A percentile compares a stretch with the other conserved stretches of the same genome.
Evolutionary conservation across 2,113 vertebrate species (phyloP).

Genomic region (Mesembrinibis cayennensis): DNA sequence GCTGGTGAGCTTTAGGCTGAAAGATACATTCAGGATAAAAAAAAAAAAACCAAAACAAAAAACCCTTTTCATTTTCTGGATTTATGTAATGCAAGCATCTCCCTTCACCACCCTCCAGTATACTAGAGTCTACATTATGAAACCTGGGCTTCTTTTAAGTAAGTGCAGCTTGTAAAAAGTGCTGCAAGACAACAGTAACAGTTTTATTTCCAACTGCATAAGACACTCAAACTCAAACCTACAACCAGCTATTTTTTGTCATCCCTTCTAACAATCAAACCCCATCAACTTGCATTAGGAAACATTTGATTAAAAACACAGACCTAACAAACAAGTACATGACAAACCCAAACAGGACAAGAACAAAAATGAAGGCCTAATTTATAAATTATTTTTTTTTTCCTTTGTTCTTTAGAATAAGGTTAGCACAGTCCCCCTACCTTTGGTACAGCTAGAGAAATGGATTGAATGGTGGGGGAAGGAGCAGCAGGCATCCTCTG

Average conservation of each 20-base stretch:
- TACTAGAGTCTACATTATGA: background rate
- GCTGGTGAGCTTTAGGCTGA: slow-evolving; percentile 94
- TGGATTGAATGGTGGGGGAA: slow-evolving; percentile 80
- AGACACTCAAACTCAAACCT: background rate
- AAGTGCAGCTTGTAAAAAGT: background rate
- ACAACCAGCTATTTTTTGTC: background rate
- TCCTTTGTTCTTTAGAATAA: slow-evolving; percentile 21
- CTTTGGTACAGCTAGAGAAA: slow-evolving; percentile 85
- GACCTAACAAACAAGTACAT: slow-evolving; percentile 18
- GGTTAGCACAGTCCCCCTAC: slow-evolving; percentile 73
- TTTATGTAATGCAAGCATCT: background rate
- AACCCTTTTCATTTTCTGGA: background rate
- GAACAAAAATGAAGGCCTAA: slow-evolving; percentile 20
- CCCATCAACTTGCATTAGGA: background rate
- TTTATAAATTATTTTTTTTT: background rate
- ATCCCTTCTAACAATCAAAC: background rate
- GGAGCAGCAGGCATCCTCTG: slow-evolving; percentile 76
- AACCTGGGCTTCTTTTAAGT: background rate
- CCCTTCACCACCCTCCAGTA: background rate
- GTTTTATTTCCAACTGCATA: background rate
- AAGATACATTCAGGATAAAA: slow-evolving; percentile 36
- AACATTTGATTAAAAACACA: background rate
- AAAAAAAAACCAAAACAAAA: background rate
- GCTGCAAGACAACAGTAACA: background rate
- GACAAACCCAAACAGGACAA: slow-evolving; percentile 35